phyloP scores from a whole-genome alignment of 2,888 invertebrate genomes.

The Aphrophora alni region DNA sequence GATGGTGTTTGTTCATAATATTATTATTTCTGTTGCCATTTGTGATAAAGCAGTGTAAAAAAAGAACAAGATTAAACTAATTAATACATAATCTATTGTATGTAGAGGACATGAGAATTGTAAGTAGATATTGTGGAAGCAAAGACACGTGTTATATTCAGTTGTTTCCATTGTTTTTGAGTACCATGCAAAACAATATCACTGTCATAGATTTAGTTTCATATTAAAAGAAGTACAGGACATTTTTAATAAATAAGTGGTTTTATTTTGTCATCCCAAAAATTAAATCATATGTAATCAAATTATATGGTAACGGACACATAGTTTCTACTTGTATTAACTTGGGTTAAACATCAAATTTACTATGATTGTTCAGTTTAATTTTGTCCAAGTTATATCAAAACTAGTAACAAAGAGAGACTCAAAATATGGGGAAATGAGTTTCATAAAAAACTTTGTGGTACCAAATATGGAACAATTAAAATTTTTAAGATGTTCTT shows the following conservation, averaged over 20 bases:
- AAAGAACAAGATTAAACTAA: conserved; percentile 30
- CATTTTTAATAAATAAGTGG: conserved; percentile 35
- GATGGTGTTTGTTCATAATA: conserved; percentile 20
- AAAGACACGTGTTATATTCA: background rate
- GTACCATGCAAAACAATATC: conserved; percentile 31
- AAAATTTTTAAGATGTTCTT: too few relatives aligned
- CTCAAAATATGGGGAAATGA: too few relatives aligned
- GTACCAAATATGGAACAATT: too few relatives aligned
- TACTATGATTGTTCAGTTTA: too few relatives aligned
- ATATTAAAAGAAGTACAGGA: conserved; percentile 40
- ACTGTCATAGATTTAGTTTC: conserved; percentile 44
- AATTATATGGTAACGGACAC: too few relatives aligned
- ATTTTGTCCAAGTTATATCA: too few relatives aligned
- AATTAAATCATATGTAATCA: too few relatives aligned
- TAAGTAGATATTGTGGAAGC: conserved; percentile 24
- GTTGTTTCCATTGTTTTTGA: conserved; percentile 11
- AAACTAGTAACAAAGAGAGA: too few relatives aligned
- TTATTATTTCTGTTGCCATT: conserved; percentile 42
- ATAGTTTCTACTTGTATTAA: too few relatives aligned
- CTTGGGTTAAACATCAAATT: too few relatives aligned
- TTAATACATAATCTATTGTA: conserved; percentile 37
- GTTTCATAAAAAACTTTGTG: too few relatives aligned
- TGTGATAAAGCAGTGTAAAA: conserved; percentile 38
- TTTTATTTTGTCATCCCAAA: background rate
- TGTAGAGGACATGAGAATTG: conserved; percentile 23